Percentiles rank a stretch among this genome's conserved stretches.
Conservation (phyloP, 1,140 invertebrate genomes). For the Hetaerina americana region DNA sequence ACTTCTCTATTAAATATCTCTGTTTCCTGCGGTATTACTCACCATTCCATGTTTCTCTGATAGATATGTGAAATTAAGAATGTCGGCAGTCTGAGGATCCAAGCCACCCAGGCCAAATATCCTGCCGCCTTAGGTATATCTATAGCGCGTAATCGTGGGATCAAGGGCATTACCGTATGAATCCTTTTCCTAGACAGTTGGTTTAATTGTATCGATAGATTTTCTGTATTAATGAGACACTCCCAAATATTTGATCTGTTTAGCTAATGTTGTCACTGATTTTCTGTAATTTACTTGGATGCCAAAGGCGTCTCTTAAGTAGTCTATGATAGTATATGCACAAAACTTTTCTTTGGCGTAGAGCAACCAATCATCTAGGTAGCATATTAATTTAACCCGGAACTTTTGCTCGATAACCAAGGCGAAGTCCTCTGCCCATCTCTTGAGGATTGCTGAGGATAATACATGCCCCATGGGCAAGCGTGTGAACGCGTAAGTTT, state of each 20-base stretch:
- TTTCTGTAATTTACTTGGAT: not conserved
- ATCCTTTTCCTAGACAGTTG: not conserved
- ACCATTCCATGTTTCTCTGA: not conserved
- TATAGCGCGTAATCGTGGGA: not conserved
- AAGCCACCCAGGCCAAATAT: not conserved
- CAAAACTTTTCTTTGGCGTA: too few relatives aligned
- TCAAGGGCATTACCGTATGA: not conserved
- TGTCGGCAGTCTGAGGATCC: not conserved
- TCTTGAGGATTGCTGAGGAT: not conserved
- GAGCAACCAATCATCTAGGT: not conserved
- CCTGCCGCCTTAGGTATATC: not conserved
- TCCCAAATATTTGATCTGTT: not conserved
- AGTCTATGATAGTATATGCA: too few relatives aligned
- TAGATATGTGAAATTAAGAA: not conserved
- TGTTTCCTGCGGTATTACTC: not conserved
- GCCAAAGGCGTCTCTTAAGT: not conserved
- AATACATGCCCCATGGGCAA: not conserved
- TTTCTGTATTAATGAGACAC: not conserved
- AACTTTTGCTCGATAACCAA: not conserved
- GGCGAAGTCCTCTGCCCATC: not conserved
- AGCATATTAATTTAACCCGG: not conserved
- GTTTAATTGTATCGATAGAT: not conserved
- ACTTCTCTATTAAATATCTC: not conserved
- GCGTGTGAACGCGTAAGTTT: not conserved
- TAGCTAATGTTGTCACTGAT: not conserved